phyloP scores from a whole-genome alignment of 2,888 invertebrate genomes.

The Amitus sp. region DNA sequence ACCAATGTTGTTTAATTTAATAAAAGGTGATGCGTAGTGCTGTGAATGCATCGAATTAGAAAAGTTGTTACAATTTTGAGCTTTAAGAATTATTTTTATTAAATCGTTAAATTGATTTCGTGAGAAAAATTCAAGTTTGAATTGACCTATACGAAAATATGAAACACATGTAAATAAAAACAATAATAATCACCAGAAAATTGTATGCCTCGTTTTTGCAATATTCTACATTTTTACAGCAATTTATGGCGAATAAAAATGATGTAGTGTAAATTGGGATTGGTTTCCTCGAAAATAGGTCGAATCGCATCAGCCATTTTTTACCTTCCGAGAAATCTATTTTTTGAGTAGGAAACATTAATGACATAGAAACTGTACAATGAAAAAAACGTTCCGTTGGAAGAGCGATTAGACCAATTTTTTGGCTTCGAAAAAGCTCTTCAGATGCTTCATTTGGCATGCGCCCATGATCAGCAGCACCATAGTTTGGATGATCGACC shows the following conservation, averaged over 20 bases:
- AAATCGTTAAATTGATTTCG: constrained; percentile 2
- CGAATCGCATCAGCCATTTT: not conserved
- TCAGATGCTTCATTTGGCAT: constrained; percentile 99
- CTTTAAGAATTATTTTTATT: constrained; percentile 3
- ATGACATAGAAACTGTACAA: constrained; percentile 7
- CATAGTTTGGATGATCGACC: constrained; percentile 92
- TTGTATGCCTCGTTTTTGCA: constrained; percentile 1
- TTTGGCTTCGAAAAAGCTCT: constrained; percentile 99
- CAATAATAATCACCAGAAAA: not conserved
- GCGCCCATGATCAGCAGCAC: constrained; percentile 93
- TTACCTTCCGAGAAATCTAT: not conserved
- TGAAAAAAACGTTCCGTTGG: not conserved
- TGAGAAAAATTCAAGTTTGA: constrained; percentile 4
- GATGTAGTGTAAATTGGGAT: no score
- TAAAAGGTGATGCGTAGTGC: not conserved
- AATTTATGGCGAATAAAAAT: not conserved
- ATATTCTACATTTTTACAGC: constrained; percentile 1
- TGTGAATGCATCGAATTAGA: not conserved
- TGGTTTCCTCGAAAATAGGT: no score
- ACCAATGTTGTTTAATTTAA: not conserved
- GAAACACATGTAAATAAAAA: not conserved
- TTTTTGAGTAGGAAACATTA: not conserved
- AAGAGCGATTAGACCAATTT: constrained; percentile 81
- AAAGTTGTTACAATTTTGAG: not conserved
- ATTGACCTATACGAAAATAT: not conserved